Percentiles rank a stretch among this genome's conserved stretches.
phyloP scores from a whole-genome alignment of 2,113 vertebrate genomes.

The Procavia capensis region DNA sequence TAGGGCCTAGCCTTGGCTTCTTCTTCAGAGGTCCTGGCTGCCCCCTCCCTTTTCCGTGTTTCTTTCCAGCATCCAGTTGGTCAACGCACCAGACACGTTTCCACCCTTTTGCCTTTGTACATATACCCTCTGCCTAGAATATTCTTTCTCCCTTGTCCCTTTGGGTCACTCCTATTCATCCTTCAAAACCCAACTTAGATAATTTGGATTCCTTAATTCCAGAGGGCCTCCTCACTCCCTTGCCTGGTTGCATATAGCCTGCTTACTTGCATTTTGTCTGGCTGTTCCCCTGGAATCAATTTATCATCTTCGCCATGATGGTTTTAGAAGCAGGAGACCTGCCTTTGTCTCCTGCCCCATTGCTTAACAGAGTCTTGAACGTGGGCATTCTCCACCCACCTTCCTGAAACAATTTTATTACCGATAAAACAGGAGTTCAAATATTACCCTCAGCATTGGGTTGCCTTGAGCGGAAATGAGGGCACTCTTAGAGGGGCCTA shows the following conservation, averaged over 20 bases:
- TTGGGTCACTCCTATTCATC: constrained; percentile 33
- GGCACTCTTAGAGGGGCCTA: fast-evolving
- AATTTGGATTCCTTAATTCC: background rate
- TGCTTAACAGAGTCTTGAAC: background rate
- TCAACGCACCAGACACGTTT: background rate
- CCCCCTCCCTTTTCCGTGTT: background rate
- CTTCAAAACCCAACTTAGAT: background rate
- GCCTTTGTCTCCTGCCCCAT: background rate
- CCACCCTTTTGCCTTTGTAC: background rate
- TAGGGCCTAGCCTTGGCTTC: too few species aligned
- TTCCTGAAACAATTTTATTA: background rate
- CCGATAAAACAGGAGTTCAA: background rate
- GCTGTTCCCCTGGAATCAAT: background rate
- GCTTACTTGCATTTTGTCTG: background rate
- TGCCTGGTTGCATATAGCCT: fast-evolving
- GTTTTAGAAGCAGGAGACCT: background rate
- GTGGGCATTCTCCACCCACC: background rate
- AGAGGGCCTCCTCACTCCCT: background rate
- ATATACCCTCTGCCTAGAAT: background rate
- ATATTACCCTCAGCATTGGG: fast-evolving
- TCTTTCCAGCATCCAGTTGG: background rate
- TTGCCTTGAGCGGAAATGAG: background rate
- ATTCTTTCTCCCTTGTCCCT: background rate
- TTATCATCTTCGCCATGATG: background rate
- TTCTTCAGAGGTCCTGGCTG: too few species aligned